These are phyloP conservation scores for Pagetopsis macropterus DNA, from an alignment of 2,797 vertebrate genomes.

Conservation along the genomic window DNA sequence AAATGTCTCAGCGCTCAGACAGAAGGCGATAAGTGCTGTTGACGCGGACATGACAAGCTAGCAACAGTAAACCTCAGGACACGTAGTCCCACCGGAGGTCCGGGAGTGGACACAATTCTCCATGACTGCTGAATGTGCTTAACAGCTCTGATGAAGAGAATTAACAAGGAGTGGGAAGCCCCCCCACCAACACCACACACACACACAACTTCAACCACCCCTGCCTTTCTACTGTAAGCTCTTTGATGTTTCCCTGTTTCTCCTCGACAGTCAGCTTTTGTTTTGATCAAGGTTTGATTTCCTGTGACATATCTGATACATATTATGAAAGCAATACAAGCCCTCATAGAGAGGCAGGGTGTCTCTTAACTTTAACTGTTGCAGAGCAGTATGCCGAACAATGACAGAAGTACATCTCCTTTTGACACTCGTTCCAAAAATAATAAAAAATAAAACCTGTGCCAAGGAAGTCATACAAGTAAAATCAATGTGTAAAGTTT, in stretches of 20 bases:
- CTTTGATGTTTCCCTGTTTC: conserved; percentile 81
- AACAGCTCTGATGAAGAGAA: conserved; percentile 74
- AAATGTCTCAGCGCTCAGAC: conserved; percentile 77
- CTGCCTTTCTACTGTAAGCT: conserved; percentile 67
- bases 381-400: conserved; percentile 47
- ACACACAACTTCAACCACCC: conserved; percentile 50
- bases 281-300: conserved; percentile 85
- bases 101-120: conserved; percentile 74
- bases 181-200: neutral
- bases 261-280: conserved; percentile 75
- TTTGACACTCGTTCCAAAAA: conserved; percentile 32
- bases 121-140: conserved; percentile 72
- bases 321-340: conserved; percentile 81
- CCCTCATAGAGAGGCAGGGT: conserved; percentile 64
- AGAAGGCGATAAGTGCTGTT: conserved; percentile 83
- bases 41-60: conserved; percentile 86
- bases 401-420: conserved; percentile 54
- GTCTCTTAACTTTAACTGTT: conserved; percentile 68
- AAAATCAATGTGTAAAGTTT: conserved; percentile 73
- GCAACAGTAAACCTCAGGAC: conserved; percentile 84
- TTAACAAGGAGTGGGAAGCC: conserved; percentile 64
- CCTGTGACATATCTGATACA: conserved; percentile 78
- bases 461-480: conserved; percentile 59
- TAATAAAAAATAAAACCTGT: conserved; percentile 20
- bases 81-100: conserved; percentile 80